phyloP scores from a whole-genome alignment of 2,113 vertebrate genomes.

The Boleophthalmus pectinirostris region DNA sequence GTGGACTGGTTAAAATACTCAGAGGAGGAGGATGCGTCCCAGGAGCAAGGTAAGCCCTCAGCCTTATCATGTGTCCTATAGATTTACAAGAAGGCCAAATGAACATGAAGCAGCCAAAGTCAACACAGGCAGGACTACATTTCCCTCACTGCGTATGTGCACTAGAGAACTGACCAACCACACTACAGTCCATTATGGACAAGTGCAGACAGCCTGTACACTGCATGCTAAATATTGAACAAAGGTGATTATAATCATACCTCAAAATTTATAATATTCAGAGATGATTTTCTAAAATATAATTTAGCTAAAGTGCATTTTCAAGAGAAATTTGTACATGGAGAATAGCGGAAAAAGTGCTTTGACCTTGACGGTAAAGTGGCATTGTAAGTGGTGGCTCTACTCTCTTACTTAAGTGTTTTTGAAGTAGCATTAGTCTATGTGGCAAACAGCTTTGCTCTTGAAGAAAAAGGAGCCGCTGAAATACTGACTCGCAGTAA shows the following conservation, averaged over 20 bases:
- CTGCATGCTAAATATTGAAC: neutral
- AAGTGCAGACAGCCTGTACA: neutral
- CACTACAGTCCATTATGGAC: constrained; percentile 15
- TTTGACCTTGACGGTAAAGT: neutral
- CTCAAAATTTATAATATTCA: neutral
- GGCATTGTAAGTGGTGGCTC: constrained; percentile 2
- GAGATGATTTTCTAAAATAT: neutral
- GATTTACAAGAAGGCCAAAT: constrained; percentile 39
- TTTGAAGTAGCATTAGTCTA: neutral
- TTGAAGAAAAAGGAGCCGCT: neutral
- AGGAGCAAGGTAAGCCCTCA: constrained; percentile 12
- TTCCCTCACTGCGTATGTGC: constrained; percentile 26
- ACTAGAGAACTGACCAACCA: constrained; percentile 1
- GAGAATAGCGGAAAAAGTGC: neutral
- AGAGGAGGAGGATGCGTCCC: constrained; percentile 7
- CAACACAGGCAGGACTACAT: constrained; percentile 29
- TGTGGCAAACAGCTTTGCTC: neutral
- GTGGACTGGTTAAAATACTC: neutral
- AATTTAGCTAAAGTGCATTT: neutral
- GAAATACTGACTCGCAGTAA: neutral
- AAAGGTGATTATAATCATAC: neutral
- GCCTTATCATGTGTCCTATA: constrained; percentile 33
- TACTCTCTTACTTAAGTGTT: neutral
- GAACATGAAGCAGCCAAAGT: constrained; percentile 32
- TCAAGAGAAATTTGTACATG: neutral